These are phyloP conservation scores for Napeogenes sylphis DNA, from an alignment of 2,888 invertebrate species.

Conservation along the genomic window DNA sequence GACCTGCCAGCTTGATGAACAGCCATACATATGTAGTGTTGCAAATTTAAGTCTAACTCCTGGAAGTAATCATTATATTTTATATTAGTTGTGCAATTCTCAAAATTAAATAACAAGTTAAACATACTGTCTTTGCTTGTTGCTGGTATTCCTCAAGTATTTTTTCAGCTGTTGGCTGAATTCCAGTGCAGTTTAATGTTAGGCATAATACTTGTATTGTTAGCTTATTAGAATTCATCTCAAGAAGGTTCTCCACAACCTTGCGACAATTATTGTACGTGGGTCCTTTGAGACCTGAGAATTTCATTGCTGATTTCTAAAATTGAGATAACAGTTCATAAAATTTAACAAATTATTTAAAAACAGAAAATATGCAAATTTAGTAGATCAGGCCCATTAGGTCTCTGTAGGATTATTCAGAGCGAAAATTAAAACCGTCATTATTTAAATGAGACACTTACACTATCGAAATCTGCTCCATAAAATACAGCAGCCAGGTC, in stretches of 20 bases:
- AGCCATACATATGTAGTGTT: slow-evolving; percentile 81
- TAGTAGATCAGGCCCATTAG: no score
- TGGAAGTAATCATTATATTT: slow-evolving; percentile 41
- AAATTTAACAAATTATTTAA: neutral
- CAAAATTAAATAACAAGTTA: neutral
- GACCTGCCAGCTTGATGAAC: slow-evolving; percentile 81
- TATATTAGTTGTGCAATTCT: neutral
- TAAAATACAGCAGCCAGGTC: slow-evolving; percentile 77
- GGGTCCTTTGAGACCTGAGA: slow-evolving; percentile 76
- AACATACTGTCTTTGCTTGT: slow-evolving; percentile 57
- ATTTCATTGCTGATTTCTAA: slow-evolving; percentile 77
- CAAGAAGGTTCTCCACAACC: slow-evolving; percentile 78
- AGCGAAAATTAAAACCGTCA: neutral
- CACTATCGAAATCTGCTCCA: slow-evolving; percentile 74
- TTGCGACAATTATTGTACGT: slow-evolving; percentile 76
- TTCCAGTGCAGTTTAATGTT: slow-evolving; percentile 70
- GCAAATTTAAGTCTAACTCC: slow-evolving; percentile 76
- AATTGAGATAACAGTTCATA: slow-evolving; percentile 27
- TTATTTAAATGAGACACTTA: slow-evolving; percentile 38
- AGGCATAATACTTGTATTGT: slow-evolving; percentile 77
- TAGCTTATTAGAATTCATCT: slow-evolving; percentile 71
- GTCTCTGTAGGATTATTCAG: no score
- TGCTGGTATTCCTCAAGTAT: slow-evolving; percentile 74
- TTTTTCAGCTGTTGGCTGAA: slow-evolving; percentile 69
- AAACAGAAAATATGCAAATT: slow-evolving; percentile 3